These are phyloP conservation scores for Stenoptilia bipunctidactyla DNA, from an alignment of 2,888 invertebrate species.

Conservation along the genomic window DNA sequence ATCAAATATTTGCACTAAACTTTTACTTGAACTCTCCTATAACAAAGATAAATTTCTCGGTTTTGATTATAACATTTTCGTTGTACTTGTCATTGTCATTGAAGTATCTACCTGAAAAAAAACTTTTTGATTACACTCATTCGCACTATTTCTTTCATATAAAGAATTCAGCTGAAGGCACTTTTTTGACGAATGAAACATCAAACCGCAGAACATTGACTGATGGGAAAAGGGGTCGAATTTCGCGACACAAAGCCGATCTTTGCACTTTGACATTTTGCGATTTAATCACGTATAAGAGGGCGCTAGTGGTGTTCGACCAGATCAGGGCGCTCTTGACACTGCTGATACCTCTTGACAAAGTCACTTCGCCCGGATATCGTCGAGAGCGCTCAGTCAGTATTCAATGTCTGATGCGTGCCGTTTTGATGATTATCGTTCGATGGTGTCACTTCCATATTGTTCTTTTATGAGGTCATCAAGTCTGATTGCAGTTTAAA, in stretches of 20 bases:
- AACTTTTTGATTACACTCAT: not conserved
- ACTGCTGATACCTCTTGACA: conserved; percentile 49
- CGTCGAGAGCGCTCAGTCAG: conserved; percentile 22
- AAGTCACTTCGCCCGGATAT: conserved; percentile 40
- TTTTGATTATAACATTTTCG: too few species aligned
- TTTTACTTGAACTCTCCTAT: too few species aligned
- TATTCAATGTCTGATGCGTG: conserved; percentile 28
- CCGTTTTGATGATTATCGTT: conserved; percentile 27
- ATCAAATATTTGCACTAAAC: too few species aligned
- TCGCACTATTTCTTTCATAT: not conserved
- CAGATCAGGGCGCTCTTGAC: conserved; percentile 51
- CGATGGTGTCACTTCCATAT: conserved; percentile 1
- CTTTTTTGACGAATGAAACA: conserved; percentile 58
- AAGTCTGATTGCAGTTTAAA: too few species aligned
- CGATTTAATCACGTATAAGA: conserved; percentile 67
- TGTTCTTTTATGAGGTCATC: not conserved
- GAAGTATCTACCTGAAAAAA: not conserved
- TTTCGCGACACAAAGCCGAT: conserved; percentile 44
- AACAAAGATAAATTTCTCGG: too few species aligned
- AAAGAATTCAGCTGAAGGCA: conserved; percentile 27
- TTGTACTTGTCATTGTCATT: too few species aligned
- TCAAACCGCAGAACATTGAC: conserved; percentile 40
- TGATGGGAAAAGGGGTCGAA: conserved; percentile 29
- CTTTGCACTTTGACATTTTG: conserved; percentile 70
- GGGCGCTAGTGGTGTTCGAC: conserved; percentile 37